Conservation (phyloP, 2,113 vertebrate species). For the Actenoides lindsayi region DNA sequence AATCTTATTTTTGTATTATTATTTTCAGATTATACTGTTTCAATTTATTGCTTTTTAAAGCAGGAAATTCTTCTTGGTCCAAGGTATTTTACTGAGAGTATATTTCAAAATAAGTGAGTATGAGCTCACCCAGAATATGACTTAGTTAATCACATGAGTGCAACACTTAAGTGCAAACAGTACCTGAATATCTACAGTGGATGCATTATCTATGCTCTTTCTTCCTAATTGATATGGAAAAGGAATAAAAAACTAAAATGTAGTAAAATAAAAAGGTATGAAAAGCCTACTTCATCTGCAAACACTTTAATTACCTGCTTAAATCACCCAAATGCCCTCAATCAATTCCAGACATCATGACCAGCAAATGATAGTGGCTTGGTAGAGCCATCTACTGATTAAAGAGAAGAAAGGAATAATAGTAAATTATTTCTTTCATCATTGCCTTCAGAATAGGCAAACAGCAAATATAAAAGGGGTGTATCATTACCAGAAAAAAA, state of each 20-base stretch:
- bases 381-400: constrained; percentile 32
- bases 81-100: neutral
- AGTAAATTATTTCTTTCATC: neutral
- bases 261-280: neutral
- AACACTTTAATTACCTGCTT: neutral
- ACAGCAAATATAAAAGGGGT: neutral
- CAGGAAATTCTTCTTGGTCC: neutral
- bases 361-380: neutral
- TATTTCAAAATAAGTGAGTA: neutral
- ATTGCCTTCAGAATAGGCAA: neutral
- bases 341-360: neutral
- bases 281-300: neutral
- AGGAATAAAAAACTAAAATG: neutral
- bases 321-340: neutral
- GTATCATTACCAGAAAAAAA: neutral
- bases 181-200: neutral
- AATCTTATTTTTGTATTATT: neutral
- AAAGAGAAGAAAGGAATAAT: neutral
- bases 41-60: neutral
- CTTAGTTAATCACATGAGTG: neutral
- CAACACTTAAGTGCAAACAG: neutral
- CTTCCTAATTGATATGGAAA: neutral
- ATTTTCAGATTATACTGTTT: neutral
- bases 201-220: neutral
- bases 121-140: neutral